Evolutionary conservation across 2,797 vertebrate species (phyloP), one percentile per base, ranked within the genome.

Genomic region (Malurus leucopterus): DNA sequence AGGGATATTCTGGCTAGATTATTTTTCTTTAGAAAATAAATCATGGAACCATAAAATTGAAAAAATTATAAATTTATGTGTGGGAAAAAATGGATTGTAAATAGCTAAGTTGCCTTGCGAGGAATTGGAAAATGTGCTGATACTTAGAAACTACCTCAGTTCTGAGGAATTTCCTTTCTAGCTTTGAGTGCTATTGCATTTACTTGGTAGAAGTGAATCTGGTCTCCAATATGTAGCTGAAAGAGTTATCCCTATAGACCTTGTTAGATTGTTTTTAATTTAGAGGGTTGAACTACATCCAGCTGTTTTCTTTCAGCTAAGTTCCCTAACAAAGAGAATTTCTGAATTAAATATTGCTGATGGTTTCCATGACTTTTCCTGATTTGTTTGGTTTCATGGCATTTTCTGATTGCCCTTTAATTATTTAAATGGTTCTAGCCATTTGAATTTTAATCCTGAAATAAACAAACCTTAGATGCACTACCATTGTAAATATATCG

Each of bases 161-260:
- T 95, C 95, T 97, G 96, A 98, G 97, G 97, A 96, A 97, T 98
- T 97, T 97, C 96, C 97, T 97, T 97, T 97, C 92, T 96, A 95
- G 94, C 95, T 96, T 95, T 96, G 94, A 95, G 93, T 94, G 89
- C 93, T 97, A 88, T 97, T 96, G 95, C 94, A 96, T 95, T 95
- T 93, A 96, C 95, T 96, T 95, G 93, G 95, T 97, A 96, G 95
- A 96, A 97, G 96, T 94, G 93, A 96, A 96, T 96, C 96, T 97
- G 92, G 91, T 96, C 95, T 97, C 95, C 89, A 95, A 90, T 95
- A 94, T 95, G 85, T 93, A 94, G 95, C 96, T 95, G 95, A 95
- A 96, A 96, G 91, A 96, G 95, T 95, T 97, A 96, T 96, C 95
- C 96, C 96, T 93, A 46, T 94, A 97, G 97, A 97, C 95, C 93